Conservation (phyloP, 2,113 vertebrate genomes). For the Campylorhamphus procurvoides region DNA sequence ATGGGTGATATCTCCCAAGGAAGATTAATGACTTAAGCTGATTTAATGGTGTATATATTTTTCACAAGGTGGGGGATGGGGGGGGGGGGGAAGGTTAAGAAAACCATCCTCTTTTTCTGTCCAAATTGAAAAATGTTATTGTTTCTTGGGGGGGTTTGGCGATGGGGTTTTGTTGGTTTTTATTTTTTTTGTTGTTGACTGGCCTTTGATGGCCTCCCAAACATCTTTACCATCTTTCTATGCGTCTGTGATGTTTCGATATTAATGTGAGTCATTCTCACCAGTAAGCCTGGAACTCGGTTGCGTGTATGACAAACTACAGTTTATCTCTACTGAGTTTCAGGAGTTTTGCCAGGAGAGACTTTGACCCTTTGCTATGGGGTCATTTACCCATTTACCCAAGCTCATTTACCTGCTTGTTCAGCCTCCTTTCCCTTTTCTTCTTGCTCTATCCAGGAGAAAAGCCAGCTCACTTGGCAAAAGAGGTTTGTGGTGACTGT, state of each 20-base stretch:
- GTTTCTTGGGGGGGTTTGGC: neutral
- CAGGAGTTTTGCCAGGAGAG: neutral
- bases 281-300: neutral
- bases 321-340: neutral
- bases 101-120: neutral
- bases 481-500: neutral
- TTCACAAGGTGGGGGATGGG: fast-evolving
- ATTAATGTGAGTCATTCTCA: neutral
- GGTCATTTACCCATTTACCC: no score
- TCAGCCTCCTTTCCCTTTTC: neutral
- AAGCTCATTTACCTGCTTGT: neutral
- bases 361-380: fast-evolving
- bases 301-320: neutral
- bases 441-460: neutral
- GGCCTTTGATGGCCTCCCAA: neutral
- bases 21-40: slow-evolving; percentile 20
- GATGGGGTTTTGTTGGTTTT: no score
- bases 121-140: neutral
- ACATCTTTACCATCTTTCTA: neutral
- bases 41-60: neutral
- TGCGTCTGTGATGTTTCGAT: slow-evolving; percentile 13
- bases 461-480: neutral
- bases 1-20: neutral
- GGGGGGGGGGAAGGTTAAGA: no score
- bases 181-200: neutral